These are phyloP conservation scores for Hemibagrus guttatus DNA, from an alignment of 2,797 vertebrate genomes.

Conservation along the genomic window DNA sequence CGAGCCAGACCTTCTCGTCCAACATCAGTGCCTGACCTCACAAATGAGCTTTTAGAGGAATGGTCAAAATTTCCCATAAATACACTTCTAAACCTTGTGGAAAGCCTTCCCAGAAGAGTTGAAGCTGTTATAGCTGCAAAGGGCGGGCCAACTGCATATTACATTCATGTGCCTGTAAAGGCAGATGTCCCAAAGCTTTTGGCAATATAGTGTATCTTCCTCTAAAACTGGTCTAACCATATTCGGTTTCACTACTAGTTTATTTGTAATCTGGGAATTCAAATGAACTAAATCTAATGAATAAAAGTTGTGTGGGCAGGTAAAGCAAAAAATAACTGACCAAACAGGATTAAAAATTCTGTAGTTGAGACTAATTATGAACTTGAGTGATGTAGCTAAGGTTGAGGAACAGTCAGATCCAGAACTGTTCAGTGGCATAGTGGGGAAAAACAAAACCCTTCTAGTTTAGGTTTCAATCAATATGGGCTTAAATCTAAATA, in stretches of 20 bases:
- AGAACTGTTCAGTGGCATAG: background rate
- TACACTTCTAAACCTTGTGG: no score
- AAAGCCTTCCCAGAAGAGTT: no score
- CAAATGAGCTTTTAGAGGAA: no score
- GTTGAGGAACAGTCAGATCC: background rate
- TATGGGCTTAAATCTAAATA: background rate
- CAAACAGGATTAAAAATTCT: background rate
- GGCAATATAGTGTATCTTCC: no score
- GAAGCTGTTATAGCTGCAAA: no score
- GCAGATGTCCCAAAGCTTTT: no score
- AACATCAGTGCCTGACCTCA: no score
- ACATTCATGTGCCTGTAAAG: no score
- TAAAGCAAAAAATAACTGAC: background rate
- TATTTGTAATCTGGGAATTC: background rate
- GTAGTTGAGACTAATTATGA: background rate
- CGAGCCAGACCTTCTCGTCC: no score
- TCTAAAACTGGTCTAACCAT: background rate
- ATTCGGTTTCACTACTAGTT: background rate
- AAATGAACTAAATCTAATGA: background rate
- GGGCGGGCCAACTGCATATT: no score
- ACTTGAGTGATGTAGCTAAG: background rate
- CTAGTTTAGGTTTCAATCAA: background rate
- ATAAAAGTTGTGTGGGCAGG: background rate
- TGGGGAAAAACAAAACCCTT: background rate
- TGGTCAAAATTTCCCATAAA: no score